phyloP scores from a whole-genome alignment of 1,140 invertebrate species.

The Apis florea region DNA sequence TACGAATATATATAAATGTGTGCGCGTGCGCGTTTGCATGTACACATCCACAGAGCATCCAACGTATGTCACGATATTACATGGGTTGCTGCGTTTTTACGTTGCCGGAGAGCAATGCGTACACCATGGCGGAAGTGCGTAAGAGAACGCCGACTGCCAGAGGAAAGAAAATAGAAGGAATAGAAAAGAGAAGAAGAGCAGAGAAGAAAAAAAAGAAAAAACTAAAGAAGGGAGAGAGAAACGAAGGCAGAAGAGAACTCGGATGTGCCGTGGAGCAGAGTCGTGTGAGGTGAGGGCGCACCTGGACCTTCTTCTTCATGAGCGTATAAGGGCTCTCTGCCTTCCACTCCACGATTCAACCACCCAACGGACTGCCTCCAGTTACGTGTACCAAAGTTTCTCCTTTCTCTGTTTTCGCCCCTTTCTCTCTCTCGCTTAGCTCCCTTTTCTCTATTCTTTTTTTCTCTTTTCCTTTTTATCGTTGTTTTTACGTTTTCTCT shows the following conservation, averaged over 20 bases:
- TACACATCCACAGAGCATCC: background rate
- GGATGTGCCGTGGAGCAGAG: slow-evolving; percentile 59
- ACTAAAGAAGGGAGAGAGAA: slow-evolving; percentile 8
- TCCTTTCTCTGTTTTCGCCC: slow-evolving; percentile 32
- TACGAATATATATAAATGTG: slow-evolving; percentile 31
- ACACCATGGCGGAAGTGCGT: slow-evolving; percentile 3
- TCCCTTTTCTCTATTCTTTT: background rate
- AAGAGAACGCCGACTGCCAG: slow-evolving; percentile 5
- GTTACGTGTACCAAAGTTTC: slow-evolving; percentile 52
- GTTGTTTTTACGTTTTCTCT: slow-evolving; percentile 10
- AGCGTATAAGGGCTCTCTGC: slow-evolving; percentile 62
- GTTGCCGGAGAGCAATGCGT: slow-evolving; percentile 18
- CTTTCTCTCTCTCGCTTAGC: background rate
- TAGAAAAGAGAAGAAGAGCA: background rate
- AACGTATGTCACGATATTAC: slow-evolving; percentile 23
- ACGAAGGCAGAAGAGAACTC: slow-evolving; percentile 46
- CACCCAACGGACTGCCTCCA: slow-evolving; percentile 61
- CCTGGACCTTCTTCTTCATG: slow-evolving; percentile 68
- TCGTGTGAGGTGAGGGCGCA: slow-evolving; percentile 61
- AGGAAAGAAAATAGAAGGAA: background rate
- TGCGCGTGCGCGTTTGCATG: background rate
- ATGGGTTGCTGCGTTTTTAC: slow-evolving; percentile 35
- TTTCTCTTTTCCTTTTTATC: background rate
- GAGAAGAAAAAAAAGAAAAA: background rate
- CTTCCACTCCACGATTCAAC: slow-evolving; percentile 66